These are phyloP conservation scores for Mesoligia furuncula DNA, from an alignment of 2,888 invertebrate species.

Conservation along the genomic window DNA sequence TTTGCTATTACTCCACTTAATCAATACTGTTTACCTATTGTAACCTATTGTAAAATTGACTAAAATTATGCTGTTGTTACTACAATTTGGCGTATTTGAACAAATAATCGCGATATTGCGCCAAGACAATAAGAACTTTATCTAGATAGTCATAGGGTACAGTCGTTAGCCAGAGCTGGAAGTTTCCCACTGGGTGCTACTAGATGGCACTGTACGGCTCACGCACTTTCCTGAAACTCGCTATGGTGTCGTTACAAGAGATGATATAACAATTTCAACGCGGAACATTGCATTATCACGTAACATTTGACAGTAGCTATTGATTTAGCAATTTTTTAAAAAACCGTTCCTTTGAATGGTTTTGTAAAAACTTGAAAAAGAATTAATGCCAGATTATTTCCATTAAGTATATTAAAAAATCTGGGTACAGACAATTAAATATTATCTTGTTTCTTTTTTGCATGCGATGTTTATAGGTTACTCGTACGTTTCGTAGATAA, in stretches of 20 bases:
- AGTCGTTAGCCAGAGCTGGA: neutral
- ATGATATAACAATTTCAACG: neutral
- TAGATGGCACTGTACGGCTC: neutral
- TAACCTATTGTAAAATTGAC: neutral
- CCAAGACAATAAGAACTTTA: neutral
- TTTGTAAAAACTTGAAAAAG: neutral
- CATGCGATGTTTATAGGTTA: neutral
- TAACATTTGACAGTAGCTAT: neutral
- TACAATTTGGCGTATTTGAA: neutral
- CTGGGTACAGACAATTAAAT: neutral
- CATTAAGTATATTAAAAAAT: too few species aligned
- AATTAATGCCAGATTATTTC: too few species aligned
- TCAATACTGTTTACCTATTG: neutral
- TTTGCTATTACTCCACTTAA: neutral
- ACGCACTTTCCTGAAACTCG: neutral
- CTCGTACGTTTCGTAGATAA: neutral
- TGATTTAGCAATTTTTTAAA: neutral
- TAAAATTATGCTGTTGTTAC: neutral
- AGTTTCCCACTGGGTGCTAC: neutral
- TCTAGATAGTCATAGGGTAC: neutral
- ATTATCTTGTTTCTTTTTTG: neutral
- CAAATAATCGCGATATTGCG: too few species aligned
- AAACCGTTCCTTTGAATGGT: neutral
- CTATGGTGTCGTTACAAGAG: neutral
- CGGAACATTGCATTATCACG: neutral